These are phyloP conservation scores for Loxodonta africana DNA, from an alignment of 2,113 vertebrate genomes.

Conservation along the genomic window DNA sequence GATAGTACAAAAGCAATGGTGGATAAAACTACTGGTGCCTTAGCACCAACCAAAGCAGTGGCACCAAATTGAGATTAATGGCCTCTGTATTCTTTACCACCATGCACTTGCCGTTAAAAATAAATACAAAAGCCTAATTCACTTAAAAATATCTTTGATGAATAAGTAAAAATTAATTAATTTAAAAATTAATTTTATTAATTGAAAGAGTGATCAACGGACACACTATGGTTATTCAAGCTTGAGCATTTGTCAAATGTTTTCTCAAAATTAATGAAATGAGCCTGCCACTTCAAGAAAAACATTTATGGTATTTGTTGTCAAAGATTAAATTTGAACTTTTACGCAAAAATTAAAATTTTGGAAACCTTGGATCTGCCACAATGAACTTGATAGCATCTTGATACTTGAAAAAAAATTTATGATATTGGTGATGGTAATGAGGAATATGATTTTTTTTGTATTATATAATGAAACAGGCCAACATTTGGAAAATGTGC, in stretches of 20 bases:
- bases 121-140: neutral
- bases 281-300: neutral
- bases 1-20: neutral
- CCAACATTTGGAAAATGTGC: slow-evolving; percentile 67
- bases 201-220: neutral
- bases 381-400: neutral
- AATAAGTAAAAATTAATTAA: neutral
- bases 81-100: neutral
- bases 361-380: slow-evolving; percentile 27
- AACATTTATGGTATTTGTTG: slow-evolving; percentile 9
- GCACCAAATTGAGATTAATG: neutral
- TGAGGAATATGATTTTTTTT: slow-evolving; percentile 39
- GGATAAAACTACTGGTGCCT: neutral
- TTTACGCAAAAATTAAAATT: slow-evolving; percentile 61
- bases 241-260: neutral
- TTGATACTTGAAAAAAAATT: neutral
- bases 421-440: slow-evolving; percentile 13
- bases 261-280: slow-evolving; percentile 46
- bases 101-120: neutral
- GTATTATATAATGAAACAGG: slow-evolving; percentile 49
- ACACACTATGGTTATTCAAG: neutral
- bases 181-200: neutral
- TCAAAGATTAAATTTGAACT: slow-evolving; percentile 19
- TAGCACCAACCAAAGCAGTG: neutral
- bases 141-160: neutral